A percentile compares a stretch with the other conserved stretches of the same genome.
Conservation (phyloP, 2,797 vertebrate species). For the Leptodactylus fallax region DNA sequence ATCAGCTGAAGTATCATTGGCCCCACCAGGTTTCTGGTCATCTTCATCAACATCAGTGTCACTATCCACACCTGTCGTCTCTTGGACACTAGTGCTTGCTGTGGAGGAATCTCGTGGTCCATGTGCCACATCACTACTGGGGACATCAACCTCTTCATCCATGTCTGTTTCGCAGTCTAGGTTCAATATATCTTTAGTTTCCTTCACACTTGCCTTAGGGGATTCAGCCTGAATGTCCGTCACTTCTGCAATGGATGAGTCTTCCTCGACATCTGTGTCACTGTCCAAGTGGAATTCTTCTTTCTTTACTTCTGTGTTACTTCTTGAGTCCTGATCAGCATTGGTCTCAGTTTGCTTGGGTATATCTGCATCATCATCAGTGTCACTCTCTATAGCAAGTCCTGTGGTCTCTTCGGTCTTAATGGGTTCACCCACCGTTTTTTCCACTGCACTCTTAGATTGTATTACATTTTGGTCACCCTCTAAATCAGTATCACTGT, state of each 20-base stretch:
- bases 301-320: neutral
- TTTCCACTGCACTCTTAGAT: neutral
- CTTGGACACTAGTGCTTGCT: neutral
- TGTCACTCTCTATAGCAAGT: neutral
- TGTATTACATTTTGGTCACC: neutral
- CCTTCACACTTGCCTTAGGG: neutral
- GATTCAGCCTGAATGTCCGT: slow-evolving; percentile 29
- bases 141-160: slow-evolving; percentile 13
- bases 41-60: slow-evolving; percentile 56
- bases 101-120: neutral
- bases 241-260: slow-evolving; percentile 1
- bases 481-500: slow-evolving; percentile 23
- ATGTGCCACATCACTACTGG: neutral
- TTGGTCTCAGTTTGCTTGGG: neutral
- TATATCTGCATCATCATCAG: neutral
- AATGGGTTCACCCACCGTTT: neutral
- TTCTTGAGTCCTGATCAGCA: neutral
- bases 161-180: slow-evolving; percentile 45
- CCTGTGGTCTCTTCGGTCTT: neutral
- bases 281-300: neutral
- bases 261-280: slow-evolving; percentile 45
- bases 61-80: neutral
- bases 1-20: neutral
- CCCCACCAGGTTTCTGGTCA: neutral
- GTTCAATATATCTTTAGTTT: neutral